Evolutionary conservation across 2,888 invertebrate species (phyloP).

Genomic region (Didymodactylos carnosus): DNA sequence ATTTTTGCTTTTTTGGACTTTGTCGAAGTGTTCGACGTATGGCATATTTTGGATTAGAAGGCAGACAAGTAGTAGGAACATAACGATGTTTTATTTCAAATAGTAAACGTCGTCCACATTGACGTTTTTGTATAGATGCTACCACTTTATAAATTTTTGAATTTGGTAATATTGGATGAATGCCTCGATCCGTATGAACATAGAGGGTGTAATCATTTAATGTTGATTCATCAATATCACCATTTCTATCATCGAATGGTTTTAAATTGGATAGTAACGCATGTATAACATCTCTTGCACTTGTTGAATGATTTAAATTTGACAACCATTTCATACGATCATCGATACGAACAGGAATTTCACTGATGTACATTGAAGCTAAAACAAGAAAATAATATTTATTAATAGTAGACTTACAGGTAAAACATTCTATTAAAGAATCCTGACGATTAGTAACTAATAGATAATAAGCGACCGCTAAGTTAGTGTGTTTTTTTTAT

Average conservation of each 20-base stretch:
- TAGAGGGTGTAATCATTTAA: background rate
- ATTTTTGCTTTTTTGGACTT: too few species aligned
- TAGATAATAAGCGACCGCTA: too few species aligned
- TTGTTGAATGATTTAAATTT: background rate
- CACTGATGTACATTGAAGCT: background rate
- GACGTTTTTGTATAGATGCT: background rate
- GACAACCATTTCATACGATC: background rate
- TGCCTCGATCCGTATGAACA: background rate
- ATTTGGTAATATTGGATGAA: background rate
- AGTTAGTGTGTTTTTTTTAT: too few species aligned
- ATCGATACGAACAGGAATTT: background rate
- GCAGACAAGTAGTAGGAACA: too few species aligned
- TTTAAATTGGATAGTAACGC: background rate
- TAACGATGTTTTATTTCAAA: background rate
- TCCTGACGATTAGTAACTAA: too few species aligned
- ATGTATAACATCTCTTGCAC: background rate
- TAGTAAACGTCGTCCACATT: background rate
- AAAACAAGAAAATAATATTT: too few species aligned
- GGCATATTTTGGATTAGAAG: too few species aligned
- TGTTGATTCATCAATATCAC: too few species aligned
- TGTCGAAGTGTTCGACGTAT: too few species aligned
- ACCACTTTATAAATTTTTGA: background rate
- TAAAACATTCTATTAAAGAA: too few species aligned
- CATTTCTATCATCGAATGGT: too few species aligned
- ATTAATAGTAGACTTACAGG: too few species aligned